Evolutionary conservation across 1,140 invertebrate species (phyloP).

Genomic region (Halyomorpha halys): DNA sequence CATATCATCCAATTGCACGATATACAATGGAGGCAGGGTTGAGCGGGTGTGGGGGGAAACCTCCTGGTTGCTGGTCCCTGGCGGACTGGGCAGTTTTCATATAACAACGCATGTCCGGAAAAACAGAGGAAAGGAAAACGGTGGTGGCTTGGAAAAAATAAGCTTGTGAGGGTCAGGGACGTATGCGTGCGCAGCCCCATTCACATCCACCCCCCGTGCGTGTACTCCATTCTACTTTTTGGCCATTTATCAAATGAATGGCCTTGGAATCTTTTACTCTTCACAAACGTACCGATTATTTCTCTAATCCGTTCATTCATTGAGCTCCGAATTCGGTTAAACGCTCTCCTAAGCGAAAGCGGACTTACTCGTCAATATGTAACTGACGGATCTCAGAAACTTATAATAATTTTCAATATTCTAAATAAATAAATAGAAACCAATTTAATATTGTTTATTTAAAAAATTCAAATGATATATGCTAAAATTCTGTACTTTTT

Average conservation of each 20-base stretch:
- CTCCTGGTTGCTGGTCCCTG: background rate
- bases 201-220: background rate
- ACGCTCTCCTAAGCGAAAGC: no score
- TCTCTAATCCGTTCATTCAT: no score
- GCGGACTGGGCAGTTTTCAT: constrained; percentile 9
- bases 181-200: background rate
- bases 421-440: no score
- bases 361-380: no score
- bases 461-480: no score
- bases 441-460: no score
- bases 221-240: constrained; percentile 1
- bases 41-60: background rate
- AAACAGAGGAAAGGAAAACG: constrained; percentile 13
- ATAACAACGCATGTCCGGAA: constrained; percentile 19
- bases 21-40: background rate
- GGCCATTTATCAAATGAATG: background rate
- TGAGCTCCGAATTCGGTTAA: no score
- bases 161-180: constrained; percentile 1
- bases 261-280: no score
- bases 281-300: no score
- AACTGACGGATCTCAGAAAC: no score
- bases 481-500: no score
- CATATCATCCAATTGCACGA: background rate
- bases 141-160: background rate
- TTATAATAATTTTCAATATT: no score